These are phyloP conservation scores for Chloropsis hardwickii DNA, from an alignment of 2,113 vertebrate genomes.

Conservation along the genomic window DNA sequence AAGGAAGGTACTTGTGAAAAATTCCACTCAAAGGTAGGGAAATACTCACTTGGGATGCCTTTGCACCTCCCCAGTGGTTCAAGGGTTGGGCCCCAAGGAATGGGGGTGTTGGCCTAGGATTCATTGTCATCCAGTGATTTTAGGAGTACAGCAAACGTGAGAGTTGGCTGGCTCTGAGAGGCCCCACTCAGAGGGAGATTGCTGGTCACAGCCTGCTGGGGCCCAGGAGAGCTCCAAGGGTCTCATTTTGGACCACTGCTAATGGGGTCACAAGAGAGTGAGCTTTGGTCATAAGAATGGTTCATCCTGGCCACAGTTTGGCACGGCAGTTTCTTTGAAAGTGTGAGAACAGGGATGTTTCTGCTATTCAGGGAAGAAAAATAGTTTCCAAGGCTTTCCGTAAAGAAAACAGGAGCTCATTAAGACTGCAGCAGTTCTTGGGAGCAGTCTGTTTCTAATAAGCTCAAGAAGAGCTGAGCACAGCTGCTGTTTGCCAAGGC, in stretches of 20 bases:
- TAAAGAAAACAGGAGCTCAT: rapidly evolving
- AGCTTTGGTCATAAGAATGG: background rate
- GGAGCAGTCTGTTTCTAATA: background rate
- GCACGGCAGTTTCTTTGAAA: background rate
- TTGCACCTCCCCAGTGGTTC: no score
- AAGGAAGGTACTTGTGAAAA: background rate
- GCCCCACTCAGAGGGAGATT: background rate
- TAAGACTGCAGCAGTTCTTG: background rate
- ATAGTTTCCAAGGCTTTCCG: background rate
- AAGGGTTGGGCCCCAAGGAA: rapidly evolving
- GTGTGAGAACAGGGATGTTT: background rate
- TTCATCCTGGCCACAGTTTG: background rate
- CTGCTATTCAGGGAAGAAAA: background rate
- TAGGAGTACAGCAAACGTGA: background rate
- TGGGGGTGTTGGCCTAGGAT: no score
- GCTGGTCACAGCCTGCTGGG: background rate
- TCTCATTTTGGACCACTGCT: background rate
- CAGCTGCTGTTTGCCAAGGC: background rate
- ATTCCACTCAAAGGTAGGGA: background rate
- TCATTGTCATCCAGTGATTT: rapidly evolving
- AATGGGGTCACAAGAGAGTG: rapidly evolving
- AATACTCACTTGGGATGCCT: background rate
- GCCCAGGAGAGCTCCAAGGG: background rate
- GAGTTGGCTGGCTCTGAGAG: background rate
- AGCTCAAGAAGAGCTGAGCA: background rate